Conservation (phyloP, 2,888 invertebrate species). For the Apodemia zela region DNA sequence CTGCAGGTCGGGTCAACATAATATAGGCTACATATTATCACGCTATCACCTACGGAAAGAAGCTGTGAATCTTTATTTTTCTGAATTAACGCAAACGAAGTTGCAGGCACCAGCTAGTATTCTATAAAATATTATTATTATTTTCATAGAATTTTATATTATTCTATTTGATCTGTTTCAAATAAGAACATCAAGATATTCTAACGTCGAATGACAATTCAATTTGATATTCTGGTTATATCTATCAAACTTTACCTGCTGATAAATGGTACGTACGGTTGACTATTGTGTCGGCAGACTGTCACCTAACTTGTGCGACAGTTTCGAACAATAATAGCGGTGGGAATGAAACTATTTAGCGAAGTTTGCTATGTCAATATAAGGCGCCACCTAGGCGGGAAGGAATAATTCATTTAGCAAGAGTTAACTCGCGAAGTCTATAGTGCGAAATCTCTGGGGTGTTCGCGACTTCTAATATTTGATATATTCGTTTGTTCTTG, state of each 20-base stretch:
- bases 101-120: too few relatives aligned
- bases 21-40: too few relatives aligned
- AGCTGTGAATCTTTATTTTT: too few relatives aligned
- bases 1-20: too few relatives aligned
- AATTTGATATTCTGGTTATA: constrained; percentile 22
- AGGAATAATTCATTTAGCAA: constrained; percentile 73
- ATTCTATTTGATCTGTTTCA: constrained; percentile 5
- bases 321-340: constrained; percentile 71
- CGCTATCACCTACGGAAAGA: too few relatives aligned
- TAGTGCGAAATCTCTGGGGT: constrained; percentile 44
- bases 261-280: constrained; percentile 37
- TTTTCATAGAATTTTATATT: not conserved
- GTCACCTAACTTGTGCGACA: constrained; percentile 63
- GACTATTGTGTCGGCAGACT: constrained; percentile 54
- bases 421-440: constrained; percentile 59
- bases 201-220: not conserved
- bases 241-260: constrained; percentile 28
- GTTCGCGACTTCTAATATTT: constrained; percentile 35
- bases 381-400: constrained; percentile 63
- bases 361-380: constrained; percentile 73
- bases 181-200: too few relatives aligned
- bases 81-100: too few relatives aligned
- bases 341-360: constrained; percentile 77
- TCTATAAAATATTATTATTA: too few relatives aligned
- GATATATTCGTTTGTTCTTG: constrained; percentile 45